Base-by-base conservation (phyloP, 2,888 invertebrate genomes). In the Thelaira solivaga region DNA sequence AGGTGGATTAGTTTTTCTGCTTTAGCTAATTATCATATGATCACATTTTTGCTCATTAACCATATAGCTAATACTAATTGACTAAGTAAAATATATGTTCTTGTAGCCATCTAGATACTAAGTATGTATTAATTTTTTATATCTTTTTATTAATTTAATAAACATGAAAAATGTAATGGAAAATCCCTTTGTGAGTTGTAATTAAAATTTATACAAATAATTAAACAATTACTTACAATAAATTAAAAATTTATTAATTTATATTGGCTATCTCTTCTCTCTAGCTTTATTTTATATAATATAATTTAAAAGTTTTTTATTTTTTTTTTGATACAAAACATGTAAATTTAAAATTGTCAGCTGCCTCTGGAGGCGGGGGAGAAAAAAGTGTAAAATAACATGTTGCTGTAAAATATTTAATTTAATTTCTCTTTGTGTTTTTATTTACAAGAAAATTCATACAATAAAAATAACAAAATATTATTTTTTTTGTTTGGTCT, bases 131-230 rank as follows among this genome's bases (percentile, higher is more conserved):
- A n/a, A n/a, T 39, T 3, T 39, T 16, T 47, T 22, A 20, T 61
- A 8, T 45, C 13, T 2, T 51, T 41, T 34, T 43, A 39, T 22
- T 26, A 26, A 39, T 13, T 7, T n/a, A 68, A 26, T 24, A 16
- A 36, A 24, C 16, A 20, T 5, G 10, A 55, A 43, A 36, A 18
- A 13, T 11, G 13, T 24, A 45, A 26, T 18, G 43, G 34, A 45
- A 61, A 71, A 34, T 11, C 6, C 43, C n/a, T 20, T 16, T 13
- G 45, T 39, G 55, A 34, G 24, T 49, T 39, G 47, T 41, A 65
- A 64, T 73, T 65, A 57, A 73, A 47, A 41, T 59, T 65, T 51
- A 59, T 73, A n/a, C n/a, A n/a, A n/a, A n/a, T 49, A 73, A 59
- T 73, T 65, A 43, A 49, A 73, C 64, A 31, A 55, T 57, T 51